Conservation (phyloP, 1,140 invertebrate genomes). For the Lysiphlebus fabarum region DNA sequence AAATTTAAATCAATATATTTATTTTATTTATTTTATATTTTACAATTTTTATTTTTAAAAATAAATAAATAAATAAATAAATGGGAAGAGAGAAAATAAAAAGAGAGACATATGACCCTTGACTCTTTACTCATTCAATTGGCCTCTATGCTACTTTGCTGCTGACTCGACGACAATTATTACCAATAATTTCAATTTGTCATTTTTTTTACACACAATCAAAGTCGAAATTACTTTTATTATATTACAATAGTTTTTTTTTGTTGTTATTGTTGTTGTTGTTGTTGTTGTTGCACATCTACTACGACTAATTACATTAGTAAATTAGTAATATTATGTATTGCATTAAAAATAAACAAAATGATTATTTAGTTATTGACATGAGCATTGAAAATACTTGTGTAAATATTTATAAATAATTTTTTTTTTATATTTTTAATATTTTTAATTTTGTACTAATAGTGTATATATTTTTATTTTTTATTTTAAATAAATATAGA, state of each 20-base stretch:
- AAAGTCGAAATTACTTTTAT: too few species aligned
- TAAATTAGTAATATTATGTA: slow-evolving; percentile 3
- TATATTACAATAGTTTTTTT: too few species aligned
- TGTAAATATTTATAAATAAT: slow-evolving; percentile 4
- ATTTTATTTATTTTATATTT: not conserved
- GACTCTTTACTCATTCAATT: slow-evolving; percentile 20
- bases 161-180: slow-evolving; percentile 10
- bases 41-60: not conserved
- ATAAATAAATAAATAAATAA: slow-evolving; percentile 14
- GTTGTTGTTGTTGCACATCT: too few species aligned
- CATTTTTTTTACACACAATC: slow-evolving; percentile 15
- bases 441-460: not conserved
- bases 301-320: slow-evolving; percentile 8
- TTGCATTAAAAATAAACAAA: not conserved
- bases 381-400: slow-evolving; percentile 2
- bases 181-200: slow-evolving; percentile 20
- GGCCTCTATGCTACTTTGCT: slow-evolving; percentile 12
- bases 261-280: too few species aligned
- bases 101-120: slow-evolving; percentile 22
- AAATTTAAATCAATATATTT: slow-evolving; percentile 3
- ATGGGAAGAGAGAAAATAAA: slow-evolving; percentile 25
- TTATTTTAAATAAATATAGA: slow-evolving; percentile 33
- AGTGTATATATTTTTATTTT: not conserved
- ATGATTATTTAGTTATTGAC: slow-evolving; percentile 13
- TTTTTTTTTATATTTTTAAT: too few species aligned